Evolutionary conservation across 2,888 invertebrate species (phyloP), one percentile per base, ranked within the genome.

Genomic region (Cetonia aurata): DNA sequence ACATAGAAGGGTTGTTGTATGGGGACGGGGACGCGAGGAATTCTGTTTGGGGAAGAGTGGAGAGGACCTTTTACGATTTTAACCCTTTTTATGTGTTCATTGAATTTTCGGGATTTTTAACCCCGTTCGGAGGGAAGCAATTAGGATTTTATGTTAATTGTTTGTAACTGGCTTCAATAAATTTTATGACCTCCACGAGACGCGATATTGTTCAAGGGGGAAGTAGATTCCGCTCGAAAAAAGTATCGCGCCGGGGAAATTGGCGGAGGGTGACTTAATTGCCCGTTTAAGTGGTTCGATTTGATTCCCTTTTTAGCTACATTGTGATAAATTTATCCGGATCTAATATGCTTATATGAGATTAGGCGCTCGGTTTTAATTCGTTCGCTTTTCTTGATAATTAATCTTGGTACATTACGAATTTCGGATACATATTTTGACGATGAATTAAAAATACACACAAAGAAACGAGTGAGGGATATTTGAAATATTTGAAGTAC

Each of bases 81-180:
- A 80, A 80, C 79, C 79, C 80, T 79, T 81, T 81, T 80, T 80
- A 80, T 80, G 80, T 77, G 80, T 80, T 80, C 80, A 80, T 80
- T 79, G 80, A 80, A 81, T 80, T 81, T 81, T 78, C 78, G 73
- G 75, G 80, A 79, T 80, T 81, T 81, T 81, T 81, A 80, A 78
- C 76, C 76, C 72, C 48, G 62, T 62, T 62, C 62, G 75, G 76
- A 77, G 78, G 76, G 79, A 76, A 77, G 80, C 80, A 79, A 79
- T 80, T 81, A 79, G 80, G 80, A 80, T 81, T 80, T 80, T 80
- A 80, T 80, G 80, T 80, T 81, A 80, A 81, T 81, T 81, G 80
- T 80, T 80, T 80, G 78, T 79, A 79, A 79, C 79, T 78, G 79
- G 78, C 77, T 76, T 74, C 78, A 76, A 80, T 79, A 79, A 80